These are phyloP conservation scores for Lordiphosa clarofinis DNA, from an alignment of 1,140 invertebrate genomes.

Conservation along the genomic window DNA sequence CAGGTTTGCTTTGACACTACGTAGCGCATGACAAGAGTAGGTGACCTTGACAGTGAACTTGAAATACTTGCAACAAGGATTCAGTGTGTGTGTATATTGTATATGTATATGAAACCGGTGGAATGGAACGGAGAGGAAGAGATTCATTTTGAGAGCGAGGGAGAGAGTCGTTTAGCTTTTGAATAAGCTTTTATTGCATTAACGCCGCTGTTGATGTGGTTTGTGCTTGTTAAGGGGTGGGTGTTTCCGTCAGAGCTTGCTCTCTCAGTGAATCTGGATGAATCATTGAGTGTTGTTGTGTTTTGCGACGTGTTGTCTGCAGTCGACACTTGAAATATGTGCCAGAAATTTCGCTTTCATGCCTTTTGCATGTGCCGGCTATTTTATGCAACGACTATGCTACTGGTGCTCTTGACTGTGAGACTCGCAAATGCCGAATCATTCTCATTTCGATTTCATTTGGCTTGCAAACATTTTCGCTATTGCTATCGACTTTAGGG, in stretches of 20 bases:
- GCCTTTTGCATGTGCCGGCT: constrained; percentile 6
- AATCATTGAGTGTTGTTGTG: constrained; percentile 43
- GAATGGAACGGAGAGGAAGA: constrained; percentile 16
- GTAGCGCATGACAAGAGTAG: constrained; percentile 71
- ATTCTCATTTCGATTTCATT: constrained; percentile 55
- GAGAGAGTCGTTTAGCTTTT: constrained; percentile 21
- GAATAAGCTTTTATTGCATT: constrained; percentile 12
- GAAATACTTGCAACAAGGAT: constrained; percentile 78
- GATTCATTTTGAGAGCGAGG: not conserved
- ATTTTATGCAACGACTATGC: constrained; percentile 55
- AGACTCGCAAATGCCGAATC: constrained; percentile 26
- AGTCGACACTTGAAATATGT: constrained; percentile 59
- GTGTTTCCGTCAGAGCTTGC: not conserved
- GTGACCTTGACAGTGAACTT: constrained; percentile 80
- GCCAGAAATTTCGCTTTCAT: constrained; percentile 78
- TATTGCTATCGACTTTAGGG: not conserved
- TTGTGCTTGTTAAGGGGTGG: not conserved
- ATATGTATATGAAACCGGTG: constrained; percentile 8
- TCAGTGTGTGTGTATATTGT: constrained; percentile 20
- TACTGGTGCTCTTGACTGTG: constrained; percentile 6
- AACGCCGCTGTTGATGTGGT: not conserved
- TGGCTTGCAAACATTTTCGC: constrained; percentile 9
- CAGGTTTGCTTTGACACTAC: constrained; percentile 15
- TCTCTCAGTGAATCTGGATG: constrained; percentile 23
- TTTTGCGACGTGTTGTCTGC: constrained; percentile 61